Conservation (phyloP, 2,888 invertebrate species). For the Tridacna gigas region DNA sequence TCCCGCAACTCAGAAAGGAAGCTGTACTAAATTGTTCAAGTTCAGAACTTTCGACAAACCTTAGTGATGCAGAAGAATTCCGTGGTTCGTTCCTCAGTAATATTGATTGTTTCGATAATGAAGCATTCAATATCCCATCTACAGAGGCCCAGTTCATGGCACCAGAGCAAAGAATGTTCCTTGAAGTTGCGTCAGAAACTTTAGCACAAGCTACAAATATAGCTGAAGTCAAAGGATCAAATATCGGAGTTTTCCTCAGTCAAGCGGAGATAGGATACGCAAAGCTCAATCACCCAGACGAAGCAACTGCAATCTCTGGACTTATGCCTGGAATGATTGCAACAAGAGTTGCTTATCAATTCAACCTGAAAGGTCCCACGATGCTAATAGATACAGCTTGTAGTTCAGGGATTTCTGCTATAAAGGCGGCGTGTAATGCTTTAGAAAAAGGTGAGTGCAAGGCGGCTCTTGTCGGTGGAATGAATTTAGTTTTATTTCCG, state of each 20-base stretch:
- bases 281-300: constrained; percentile 10
- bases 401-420: neutral
- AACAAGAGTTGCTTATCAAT: neutral
- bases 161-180: constrained; percentile 4
- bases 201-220: neutral
- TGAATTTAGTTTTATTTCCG: constrained; percentile 3
- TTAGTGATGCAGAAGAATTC: neutral
- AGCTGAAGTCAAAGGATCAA: neutral
- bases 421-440: neutral
- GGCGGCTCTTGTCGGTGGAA: neutral
- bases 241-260: neutral
- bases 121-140: neutral
- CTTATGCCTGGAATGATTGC: constrained; percentile 11
- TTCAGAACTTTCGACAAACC: neutral
- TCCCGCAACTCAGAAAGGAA: neutral
- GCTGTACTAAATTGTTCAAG: neutral
- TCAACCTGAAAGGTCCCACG: constrained; percentile 3
- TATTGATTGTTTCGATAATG: constrained; percentile 2
- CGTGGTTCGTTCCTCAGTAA: neutral
- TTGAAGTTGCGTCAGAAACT: constrained; percentile 2
- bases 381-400: constrained; percentile 8
- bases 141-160: constrained; percentile 5
- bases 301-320: constrained; percentile 11
- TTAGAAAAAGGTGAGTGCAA: neutral
- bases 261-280: constrained; percentile 1